A percentile compares a stretch with the other conserved stretches of the same genome.
These are phyloP conservation scores for Aselliscus stoliczkanus DNA, from an alignment of 2,797 vertebrate species.

Conservation along the genomic window DNA sequence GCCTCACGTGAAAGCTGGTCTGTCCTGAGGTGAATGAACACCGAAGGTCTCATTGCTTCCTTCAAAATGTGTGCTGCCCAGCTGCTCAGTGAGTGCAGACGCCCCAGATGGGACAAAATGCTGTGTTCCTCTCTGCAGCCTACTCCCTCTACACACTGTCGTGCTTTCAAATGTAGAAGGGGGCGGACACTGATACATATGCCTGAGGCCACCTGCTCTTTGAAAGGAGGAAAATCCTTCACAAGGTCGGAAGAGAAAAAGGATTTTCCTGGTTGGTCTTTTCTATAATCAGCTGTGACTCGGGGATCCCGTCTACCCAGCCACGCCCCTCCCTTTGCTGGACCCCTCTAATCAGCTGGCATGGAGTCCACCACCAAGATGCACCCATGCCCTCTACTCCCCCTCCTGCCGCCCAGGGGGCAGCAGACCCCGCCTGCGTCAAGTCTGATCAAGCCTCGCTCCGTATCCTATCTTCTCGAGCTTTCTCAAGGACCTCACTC, in stretches of 20 bases:
- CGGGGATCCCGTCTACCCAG: neutral
- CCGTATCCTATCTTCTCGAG: neutral
- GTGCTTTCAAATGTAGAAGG: accelerated
- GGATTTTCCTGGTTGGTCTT: neutral
- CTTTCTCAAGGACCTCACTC: neutral
- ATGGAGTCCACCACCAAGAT: neutral
- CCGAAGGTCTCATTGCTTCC: accelerated
- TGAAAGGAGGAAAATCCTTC: neutral
- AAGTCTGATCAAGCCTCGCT: accelerated
- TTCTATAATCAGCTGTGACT: neutral
- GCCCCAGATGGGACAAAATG: accelerated
- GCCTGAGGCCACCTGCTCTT: neutral
- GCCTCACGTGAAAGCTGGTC: neutral
- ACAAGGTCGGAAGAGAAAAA: neutral
- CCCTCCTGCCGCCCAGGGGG: accelerated
- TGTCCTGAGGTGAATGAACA: accelerated
- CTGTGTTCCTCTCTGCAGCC: neutral
- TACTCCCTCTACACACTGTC: too few relatives aligned
- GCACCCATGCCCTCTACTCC: accelerated
- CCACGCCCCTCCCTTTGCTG: neutral
- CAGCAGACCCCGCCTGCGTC: accelerated
- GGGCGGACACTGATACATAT: accelerated
- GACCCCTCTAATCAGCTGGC: neutral
- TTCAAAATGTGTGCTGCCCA: accelerated
- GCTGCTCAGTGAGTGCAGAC: accelerated